Conservation (phyloP, 2,888 invertebrate genomes). For the Strigamia transsilvanica region DNA sequence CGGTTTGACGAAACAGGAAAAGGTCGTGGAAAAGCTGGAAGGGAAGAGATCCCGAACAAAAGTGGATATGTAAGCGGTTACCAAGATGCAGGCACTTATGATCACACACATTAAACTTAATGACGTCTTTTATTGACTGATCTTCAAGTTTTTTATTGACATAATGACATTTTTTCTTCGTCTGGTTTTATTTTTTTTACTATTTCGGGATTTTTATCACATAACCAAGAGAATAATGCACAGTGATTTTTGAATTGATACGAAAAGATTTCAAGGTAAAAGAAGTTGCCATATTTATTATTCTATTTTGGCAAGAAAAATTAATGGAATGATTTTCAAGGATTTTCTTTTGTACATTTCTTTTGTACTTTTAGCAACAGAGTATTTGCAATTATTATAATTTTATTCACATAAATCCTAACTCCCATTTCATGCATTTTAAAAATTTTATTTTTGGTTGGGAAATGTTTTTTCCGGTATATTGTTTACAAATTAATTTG, state of each 20-base stretch:
- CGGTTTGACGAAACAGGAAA: slow-evolving; percentile 85
- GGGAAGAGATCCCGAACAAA: slow-evolving; percentile 77
- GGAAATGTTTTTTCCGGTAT: background rate
- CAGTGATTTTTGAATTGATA: background rate
- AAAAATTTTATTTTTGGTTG: background rate
- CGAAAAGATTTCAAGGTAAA: background rate
- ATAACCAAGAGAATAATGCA: background rate
- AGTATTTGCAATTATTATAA: background rate
- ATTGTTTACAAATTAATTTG: background rate
- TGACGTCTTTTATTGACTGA: slow-evolving; percentile 14
- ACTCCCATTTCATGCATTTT: background rate
- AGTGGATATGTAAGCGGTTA: slow-evolving; percentile 86
- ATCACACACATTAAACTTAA: slow-evolving; percentile 55
- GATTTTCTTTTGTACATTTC: background rate
- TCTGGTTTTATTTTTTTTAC: background rate
- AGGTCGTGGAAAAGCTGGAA: slow-evolving; percentile 84
- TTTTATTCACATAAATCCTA: background rate
- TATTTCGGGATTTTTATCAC: background rate
- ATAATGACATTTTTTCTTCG: background rate
- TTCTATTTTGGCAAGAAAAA: background rate
- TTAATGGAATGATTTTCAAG: background rate
- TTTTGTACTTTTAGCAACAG: background rate
- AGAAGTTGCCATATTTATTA: background rate
- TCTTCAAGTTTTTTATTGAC: background rate
- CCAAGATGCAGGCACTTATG: slow-evolving; percentile 77